These are phyloP conservation scores for Aspiorhynchus laticeps DNA, from an alignment of 2,113 vertebrate species.

Conservation along the genomic window DNA sequence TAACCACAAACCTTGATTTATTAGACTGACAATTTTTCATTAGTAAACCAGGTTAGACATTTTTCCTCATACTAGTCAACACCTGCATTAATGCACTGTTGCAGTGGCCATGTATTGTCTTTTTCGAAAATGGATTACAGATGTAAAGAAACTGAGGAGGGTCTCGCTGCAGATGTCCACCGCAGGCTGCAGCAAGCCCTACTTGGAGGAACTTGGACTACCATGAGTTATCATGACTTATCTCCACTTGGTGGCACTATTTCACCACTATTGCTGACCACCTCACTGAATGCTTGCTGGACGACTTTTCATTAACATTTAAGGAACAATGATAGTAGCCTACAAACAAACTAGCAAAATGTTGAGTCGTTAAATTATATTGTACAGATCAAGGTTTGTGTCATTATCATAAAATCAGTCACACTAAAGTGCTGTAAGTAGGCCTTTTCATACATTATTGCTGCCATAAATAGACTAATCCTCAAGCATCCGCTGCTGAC, in stretches of 20 bases:
- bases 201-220: too few relatives aligned
- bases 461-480: too few relatives aligned
- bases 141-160: neutral
- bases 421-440: neutral
- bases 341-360: neutral
- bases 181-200: too few relatives aligned
- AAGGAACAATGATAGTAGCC: neutral
- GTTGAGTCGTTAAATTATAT: neutral
- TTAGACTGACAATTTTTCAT: neutral
- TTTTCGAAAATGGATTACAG: neutral
- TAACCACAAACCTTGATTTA: neutral
- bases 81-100: neutral
- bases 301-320: neutral
- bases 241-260: constrained; percentile 70
- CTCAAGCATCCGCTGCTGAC: neutral
- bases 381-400: neutral
- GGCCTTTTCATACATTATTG: neutral
- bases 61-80: neutral
- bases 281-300: neutral
- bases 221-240: neutral
- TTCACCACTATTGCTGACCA: constrained; percentile 61
- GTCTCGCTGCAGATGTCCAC: too few relatives aligned
- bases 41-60: neutral
- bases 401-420: neutral
- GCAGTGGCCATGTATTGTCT: neutral